Percentiles rank a stretch among this genome's conserved stretches.
phyloP scores from a whole-genome alignment of 2,797 vertebrate species.

The Ara ararauna region DNA sequence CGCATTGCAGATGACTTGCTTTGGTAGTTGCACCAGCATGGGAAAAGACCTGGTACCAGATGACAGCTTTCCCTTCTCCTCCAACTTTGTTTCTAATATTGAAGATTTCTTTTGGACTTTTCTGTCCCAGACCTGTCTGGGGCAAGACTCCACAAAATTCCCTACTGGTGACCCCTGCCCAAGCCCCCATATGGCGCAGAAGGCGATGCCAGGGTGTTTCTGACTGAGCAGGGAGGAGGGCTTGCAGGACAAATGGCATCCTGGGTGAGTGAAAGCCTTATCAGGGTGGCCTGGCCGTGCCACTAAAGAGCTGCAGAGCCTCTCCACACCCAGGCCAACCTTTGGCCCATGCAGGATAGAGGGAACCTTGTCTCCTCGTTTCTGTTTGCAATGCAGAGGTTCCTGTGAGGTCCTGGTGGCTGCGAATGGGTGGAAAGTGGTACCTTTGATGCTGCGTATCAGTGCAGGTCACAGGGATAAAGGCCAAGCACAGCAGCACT shows the following conservation, averaged over 20 bases:
- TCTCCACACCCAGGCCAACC: neutral
- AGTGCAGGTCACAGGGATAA: neutral
- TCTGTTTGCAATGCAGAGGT: neutral
- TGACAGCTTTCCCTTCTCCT: neutral
- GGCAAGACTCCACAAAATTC: neutral
- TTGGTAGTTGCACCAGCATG: neutral
- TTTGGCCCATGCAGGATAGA: neutral
- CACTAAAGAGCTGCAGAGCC: neutral
- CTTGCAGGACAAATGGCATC: neutral
- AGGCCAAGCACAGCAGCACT: neutral
- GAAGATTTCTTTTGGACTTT: neutral
- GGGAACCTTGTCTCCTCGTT: neutral
- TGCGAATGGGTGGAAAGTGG: neutral
- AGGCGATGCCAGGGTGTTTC: accelerated
- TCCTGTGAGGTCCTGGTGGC: neutral
- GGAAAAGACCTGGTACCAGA: neutral
- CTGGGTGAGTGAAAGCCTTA: neutral
- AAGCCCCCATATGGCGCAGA: accelerated
- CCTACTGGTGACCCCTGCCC: accelerated
- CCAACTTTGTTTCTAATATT: neutral
- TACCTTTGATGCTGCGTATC: neutral
- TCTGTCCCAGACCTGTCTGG: accelerated
- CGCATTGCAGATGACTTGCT: neutral
- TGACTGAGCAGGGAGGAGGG: neutral
- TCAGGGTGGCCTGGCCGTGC: neutral